Base-by-base conservation (phyloP, 2,113 vertebrate genomes). In the Elephantulus edwardii region DNA sequence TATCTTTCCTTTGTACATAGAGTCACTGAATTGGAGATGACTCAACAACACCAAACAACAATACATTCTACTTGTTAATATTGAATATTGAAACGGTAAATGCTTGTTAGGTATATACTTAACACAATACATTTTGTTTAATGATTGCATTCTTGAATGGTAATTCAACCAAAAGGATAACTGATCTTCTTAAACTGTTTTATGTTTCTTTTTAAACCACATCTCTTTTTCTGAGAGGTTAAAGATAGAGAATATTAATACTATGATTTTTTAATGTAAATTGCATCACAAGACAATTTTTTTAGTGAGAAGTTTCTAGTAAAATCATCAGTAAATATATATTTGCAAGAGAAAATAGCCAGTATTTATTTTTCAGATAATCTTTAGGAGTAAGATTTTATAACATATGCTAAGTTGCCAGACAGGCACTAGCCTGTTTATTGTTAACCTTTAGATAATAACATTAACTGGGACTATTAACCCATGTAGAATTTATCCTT, bases 371-470 rank as follows among this genome's bases (percentile, higher is more conserved):
- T 92, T 66, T 72, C 24, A 62, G 35, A 52, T 3, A 56, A 83
- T 50, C 54, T 85, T 94, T 30, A 87, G 87, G 26, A 87, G 83
- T 28, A 86, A 66, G 56, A 93, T 80, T 76, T 91, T 75, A 83
- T 84, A 93, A 85, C n/a, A 88, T 64, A 70, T 33, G 17, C 42
- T 86, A 86, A 86, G 60, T 52, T 56, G 82, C 87, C 82, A 94
- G 58, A 66, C 24, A 75, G 92, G 86, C 35, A 56, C 52, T 94
- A 33, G 30, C 54, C 92, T 93, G 81, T 89, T 74, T 92, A 83
- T 68, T 93, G 75, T 92, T 95, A 95, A 94, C 75, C 71, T 95
- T 95, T 92, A 77, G 26, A 44, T 93, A 94, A 94, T 93, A 88
- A 91, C 86, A 92, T 95, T 75, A 92, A 22, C 46, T 12, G 13